Base-by-base conservation (phyloP, 2,113 vertebrate species). In the Muscicapa adusta region DNA sequence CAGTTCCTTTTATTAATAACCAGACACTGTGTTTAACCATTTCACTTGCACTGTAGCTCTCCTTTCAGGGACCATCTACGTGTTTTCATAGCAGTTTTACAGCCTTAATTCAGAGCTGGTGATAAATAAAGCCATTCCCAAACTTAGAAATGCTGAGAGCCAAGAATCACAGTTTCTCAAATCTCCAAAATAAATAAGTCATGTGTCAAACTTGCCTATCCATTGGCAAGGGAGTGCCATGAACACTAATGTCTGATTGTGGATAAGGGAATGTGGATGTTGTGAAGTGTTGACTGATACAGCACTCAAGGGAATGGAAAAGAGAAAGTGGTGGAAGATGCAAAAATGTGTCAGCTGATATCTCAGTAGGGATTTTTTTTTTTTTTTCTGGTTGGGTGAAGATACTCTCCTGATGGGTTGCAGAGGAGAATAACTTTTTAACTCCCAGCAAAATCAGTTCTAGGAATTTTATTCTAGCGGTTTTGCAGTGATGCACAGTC, bases 311-410 rank as follows among this genome's bases (percentile, higher is more conserved):
- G 91, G 93, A 94, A 83, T 77, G 61, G 82, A 83, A 90, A 83
- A 95, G 72, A 63, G 91, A 94, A 95, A 85, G 75, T 74, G 93
- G 40, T 90, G 72, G 82, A 94, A 96, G 82, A 90, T 56, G 34
- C 47, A 94, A 93, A 96, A 95, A 95, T 93, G 71, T 90, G 65
- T 86, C 85, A 91, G 88, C 88, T 96, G 96, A 93, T 97, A 94
- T 53, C 54, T 43, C 28, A 61, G 23, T 50, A 57, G 65, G 68
- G 60, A 10, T 72, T 73, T n/a, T 56, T 57, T 56, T 80, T n/a
- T 53, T 67, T 48, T 48, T 48, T 67, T 9, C 68, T 86, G 26
- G n/a, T 85, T 76, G 3, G 4, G 43, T 90, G 47, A 74, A 79
- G 43, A 84, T 84, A 80, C 40, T 70, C 19, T 88, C 12, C 42